phyloP scores from a whole-genome alignment of 2,888 invertebrate species.

The Plutella xylostella region DNA sequence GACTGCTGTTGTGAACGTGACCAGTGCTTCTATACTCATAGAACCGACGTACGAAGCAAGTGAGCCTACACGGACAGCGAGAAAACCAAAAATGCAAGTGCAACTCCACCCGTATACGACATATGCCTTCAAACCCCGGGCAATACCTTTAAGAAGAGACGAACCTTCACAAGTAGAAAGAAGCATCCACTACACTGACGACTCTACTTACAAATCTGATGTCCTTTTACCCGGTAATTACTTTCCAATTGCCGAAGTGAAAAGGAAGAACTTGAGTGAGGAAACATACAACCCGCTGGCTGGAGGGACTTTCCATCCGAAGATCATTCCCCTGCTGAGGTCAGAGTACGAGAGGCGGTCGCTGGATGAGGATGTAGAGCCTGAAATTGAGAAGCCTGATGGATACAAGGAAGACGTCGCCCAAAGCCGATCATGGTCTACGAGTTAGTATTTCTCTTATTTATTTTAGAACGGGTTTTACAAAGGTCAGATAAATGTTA shows the following conservation, averaged over 20 bases:
- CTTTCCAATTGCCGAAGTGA: constrained; percentile 59
- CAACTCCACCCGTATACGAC: constrained; percentile 21
- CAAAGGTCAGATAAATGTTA: no score
- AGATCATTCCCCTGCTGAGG: constrained; percentile 49
- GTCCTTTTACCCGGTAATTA: constrained; percentile 63
- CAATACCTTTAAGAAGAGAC: constrained; percentile 34
- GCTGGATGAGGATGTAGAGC: constrained; percentile 37
- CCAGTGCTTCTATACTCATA: constrained; percentile 47
- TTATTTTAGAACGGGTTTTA: no score
- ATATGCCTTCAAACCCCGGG: constrained; percentile 49
- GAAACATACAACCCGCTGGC: constrained; percentile 23
- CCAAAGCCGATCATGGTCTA: constrained; percentile 40
- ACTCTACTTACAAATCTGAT: constrained; percentile 42
- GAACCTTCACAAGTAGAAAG: constrained; percentile 32
- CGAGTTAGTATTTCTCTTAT: constrained; percentile 2
- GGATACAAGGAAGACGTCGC: constrained; percentile 36
- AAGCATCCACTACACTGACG: constrained; percentile 40
- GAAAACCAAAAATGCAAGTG: constrained; percentile 3
- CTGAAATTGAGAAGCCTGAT: constrained; percentile 42
- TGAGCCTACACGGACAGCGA: constrained; percentile 21
- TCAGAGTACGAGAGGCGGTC: constrained; percentile 44
- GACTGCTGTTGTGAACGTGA: constrained; percentile 41
- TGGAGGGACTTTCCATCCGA: constrained; percentile 36
- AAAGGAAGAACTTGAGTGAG: constrained; percentile 33
- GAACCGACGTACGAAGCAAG: constrained; percentile 39